Percentiles rank a stretch among this genome's conserved stretches.
Evolutionary conservation across 64 coral and sea anemone genomes (phyloP).

Genomic region (Orbicella faveolata): DNA sequence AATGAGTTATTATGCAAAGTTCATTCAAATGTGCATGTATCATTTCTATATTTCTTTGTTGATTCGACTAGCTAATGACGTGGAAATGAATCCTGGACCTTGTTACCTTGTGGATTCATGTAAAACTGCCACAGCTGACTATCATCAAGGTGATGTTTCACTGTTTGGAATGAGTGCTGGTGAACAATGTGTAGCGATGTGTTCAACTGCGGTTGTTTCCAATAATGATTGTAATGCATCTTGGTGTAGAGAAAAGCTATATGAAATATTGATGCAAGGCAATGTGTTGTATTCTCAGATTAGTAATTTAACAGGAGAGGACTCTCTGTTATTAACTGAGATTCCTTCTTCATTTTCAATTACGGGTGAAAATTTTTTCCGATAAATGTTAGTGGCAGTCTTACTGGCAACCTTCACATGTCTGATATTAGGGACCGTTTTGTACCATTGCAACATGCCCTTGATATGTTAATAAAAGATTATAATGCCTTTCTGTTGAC

Average conservation of each 20-base stretch:
- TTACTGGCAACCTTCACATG: background rate
- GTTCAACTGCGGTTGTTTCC: background rate
- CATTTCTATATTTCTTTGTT: background rate
- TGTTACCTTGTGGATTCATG: background rate
- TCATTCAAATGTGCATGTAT: background rate
- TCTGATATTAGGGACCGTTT: background rate
- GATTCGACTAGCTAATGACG: background rate
- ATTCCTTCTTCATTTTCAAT: no score
- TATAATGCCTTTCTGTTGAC: background rate
- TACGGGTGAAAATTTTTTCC: background rate
- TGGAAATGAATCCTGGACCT: background rate
- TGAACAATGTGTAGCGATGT: conserved; percentile 1
- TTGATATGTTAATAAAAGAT: background rate
- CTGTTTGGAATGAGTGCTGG: background rate
- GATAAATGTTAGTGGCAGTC: background rate
- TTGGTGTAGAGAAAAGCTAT: background rate
- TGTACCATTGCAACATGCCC: background rate
- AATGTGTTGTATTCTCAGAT: background rate
- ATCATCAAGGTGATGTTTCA: conserved; percentile 11
- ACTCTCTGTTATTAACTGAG: background rate
- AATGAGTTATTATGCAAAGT: background rate
- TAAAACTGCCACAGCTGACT: conserved; percentile 8
- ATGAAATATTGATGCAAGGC: background rate
- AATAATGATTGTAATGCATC: background rate
- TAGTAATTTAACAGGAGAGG: background rate